A percentile compares a stretch with the other conserved stretches of the same genome.
These are phyloP conservation scores for Pithys albifrons DNA, from an alignment of 2,113 vertebrate species.

Conservation along the genomic window DNA sequence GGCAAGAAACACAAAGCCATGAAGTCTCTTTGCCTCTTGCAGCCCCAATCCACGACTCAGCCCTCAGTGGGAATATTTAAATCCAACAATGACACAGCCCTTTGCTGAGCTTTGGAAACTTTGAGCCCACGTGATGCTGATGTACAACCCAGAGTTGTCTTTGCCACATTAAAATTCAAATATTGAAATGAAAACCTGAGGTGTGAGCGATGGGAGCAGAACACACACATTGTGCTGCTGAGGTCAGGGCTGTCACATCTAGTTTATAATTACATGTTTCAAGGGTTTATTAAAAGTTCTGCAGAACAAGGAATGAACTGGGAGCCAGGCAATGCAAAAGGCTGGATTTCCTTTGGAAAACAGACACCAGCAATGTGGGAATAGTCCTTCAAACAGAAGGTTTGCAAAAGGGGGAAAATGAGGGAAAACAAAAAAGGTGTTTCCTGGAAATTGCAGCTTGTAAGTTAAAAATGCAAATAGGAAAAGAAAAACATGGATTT, in stretches of 20 bases:
- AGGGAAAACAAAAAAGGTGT: neutral
- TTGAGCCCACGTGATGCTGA: slow-evolving; percentile 70
- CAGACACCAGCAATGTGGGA: neutral
- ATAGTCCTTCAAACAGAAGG: neutral
- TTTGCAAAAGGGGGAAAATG: neutral
- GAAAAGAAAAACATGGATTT: neutral
- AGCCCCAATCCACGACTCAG: neutral
- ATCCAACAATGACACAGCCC: slow-evolving; percentile 45
- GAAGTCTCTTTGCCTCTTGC: neutral
- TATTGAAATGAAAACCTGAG: slow-evolving; percentile 76
- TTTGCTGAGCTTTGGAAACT: slow-evolving; percentile 44
- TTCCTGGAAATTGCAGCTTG: neutral
- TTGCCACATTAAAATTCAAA: slow-evolving; percentile 69
- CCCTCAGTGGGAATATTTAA: slow-evolving; percentile 6
- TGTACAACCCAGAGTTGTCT: slow-evolving; percentile 74
- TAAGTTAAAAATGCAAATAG: neutral
- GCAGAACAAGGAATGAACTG: slow-evolving; percentile 66
- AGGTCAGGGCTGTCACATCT: slow-evolving; percentile 83
- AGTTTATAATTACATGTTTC: slow-evolving; percentile 82
- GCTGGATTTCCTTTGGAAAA: neutral
- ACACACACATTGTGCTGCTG: slow-evolving; percentile 60
- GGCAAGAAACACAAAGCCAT: neutral
- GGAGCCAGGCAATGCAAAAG: slow-evolving; percentile 60
- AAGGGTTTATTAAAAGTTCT: slow-evolving; percentile 76
- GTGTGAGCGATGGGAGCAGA: slow-evolving; percentile 66